Conservation (phyloP, 2,113 vertebrate species). For the Pollachius pollachius region DNA sequence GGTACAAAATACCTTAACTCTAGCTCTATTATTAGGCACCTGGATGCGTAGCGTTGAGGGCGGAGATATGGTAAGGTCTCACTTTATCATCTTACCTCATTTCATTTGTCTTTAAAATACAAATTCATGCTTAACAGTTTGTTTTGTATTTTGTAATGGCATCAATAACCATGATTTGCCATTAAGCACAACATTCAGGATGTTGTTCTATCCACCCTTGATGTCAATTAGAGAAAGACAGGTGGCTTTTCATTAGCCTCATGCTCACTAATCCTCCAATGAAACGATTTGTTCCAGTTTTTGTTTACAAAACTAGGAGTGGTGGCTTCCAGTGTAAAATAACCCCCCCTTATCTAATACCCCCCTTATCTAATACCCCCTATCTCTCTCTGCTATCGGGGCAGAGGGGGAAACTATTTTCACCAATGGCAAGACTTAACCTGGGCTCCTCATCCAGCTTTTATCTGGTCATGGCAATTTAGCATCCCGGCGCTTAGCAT, state of each 20-base stretch:
- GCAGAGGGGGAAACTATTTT: constrained; percentile 44
- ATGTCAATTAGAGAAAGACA: constrained; percentile 66
- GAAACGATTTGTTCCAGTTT: constrained; percentile 70
- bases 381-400: constrained; percentile 57
- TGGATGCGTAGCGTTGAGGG: no score
- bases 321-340: constrained; percentile 64
- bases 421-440: constrained; percentile 67
- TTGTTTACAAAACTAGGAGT: constrained; percentile 67
- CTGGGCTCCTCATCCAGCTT: constrained; percentile 65
- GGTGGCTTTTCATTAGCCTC: constrained; percentile 71
- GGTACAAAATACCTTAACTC: neutral
- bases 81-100: no score
- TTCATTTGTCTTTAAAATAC: no score
- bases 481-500: constrained; percentile 34
- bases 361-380: constrained; percentile 34
- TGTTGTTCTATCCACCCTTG: constrained; percentile 59
- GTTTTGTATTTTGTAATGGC: no score
- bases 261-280: constrained; percentile 66
- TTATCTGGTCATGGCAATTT: constrained; percentile 70
- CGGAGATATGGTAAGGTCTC: no score
- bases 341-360: constrained; percentile 54
- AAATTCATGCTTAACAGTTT: no score
- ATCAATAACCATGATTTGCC: neutral
- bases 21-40: no score
- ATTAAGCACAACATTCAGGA: constrained; percentile 46